Conservation (phyloP, 2,113 vertebrate species). For the Felis catus region DNA sequence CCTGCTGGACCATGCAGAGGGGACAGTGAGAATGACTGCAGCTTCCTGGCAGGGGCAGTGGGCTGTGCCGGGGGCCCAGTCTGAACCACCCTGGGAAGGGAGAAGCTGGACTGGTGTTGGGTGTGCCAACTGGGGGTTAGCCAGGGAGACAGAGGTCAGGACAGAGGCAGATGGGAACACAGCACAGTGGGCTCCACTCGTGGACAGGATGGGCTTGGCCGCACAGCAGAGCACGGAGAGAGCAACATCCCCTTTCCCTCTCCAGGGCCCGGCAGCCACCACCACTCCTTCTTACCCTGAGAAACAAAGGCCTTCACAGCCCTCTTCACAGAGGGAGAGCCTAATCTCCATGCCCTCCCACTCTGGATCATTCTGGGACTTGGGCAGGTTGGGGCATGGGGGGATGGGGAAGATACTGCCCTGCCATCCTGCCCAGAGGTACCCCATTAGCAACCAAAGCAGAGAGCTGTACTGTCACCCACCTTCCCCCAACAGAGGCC, state of each 20-base stretch:
- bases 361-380: not conserved
- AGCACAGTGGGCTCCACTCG: not conserved
- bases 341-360: not conserved
- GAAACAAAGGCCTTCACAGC: constrained; percentile 62
- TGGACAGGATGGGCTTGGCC: not conserved
- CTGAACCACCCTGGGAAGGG: not conserved
- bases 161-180: not conserved
- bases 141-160: not conserved
- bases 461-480: not conserved
- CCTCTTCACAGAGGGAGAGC: not conserved
- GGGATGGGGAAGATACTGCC: not conserved
- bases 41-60: not conserved
- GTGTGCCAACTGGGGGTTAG: not conserved
- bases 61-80: not conserved
- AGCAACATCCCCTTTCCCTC: not conserved
- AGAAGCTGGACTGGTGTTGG: not conserved
- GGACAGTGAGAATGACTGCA: fast-evolving
- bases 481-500: not conserved
- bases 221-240: fast-evolving
- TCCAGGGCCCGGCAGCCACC: not conserved
- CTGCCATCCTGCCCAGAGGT: not conserved
- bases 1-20: not conserved
- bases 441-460: not conserved
- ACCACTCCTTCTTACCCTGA: not conserved
- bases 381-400: not conserved